Conservation (phyloP, 2,113 vertebrate species). For the Opisthocomus hoazin region DNA sequence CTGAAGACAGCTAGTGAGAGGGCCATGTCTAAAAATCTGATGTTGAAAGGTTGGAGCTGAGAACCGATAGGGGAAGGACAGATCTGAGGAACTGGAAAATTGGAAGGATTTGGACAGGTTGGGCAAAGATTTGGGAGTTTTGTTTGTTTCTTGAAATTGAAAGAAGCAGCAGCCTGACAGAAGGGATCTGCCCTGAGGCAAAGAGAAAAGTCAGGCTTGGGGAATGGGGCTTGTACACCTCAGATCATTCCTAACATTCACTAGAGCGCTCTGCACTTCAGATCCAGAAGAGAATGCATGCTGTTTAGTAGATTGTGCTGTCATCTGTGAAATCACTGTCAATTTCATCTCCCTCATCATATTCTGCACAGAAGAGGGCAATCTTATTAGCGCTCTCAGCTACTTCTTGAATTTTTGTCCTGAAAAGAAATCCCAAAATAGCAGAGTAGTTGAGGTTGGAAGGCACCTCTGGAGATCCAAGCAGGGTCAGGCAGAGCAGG, state of each 20-base stretch:
- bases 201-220: background rate
- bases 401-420: background rate
- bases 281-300: background rate
- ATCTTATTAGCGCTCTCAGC: background rate
- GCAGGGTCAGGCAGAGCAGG: background rate
- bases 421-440: background rate
- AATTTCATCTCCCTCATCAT: background rate
- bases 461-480: background rate
- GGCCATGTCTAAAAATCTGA: background rate
- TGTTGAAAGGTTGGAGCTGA: background rate
- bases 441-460: background rate
- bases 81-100: background rate
- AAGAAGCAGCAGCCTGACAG: background rate
- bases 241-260: background rate
- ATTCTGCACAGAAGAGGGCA: background rate
- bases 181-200: background rate
- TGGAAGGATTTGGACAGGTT: background rate
- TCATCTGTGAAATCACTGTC: background rate
- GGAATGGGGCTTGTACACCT: background rate
- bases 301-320: background rate
- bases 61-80: background rate
- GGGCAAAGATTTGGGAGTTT: background rate
- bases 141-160: background rate
- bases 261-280: background rate
- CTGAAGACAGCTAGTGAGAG: background rate